Conservation (phyloP, 2,113 vertebrate species). For the Chelonoidis abingdonii region DNA sequence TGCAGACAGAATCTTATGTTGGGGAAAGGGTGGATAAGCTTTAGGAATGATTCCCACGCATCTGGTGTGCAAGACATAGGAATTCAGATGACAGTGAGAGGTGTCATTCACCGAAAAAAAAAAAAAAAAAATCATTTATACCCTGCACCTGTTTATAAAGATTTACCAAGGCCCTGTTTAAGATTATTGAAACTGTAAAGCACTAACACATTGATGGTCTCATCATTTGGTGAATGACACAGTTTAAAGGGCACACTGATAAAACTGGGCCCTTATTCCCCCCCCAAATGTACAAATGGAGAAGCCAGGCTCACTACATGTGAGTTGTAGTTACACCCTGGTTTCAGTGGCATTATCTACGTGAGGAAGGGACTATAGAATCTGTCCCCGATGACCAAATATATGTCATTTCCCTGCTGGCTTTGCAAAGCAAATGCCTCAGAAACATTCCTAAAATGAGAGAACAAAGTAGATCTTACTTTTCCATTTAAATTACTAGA, state of each 20-base stretch:
- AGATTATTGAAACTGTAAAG: background rate
- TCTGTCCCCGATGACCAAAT: background rate
- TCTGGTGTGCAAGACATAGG: background rate
- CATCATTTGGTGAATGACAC: background rate
- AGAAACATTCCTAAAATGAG: background rate
- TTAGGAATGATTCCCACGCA: background rate
- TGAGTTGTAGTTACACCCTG: background rate
- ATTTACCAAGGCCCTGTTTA: background rate
- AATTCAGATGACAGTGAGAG: background rate
- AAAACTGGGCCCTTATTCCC: background rate
- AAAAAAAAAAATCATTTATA: background rate
- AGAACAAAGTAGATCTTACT: background rate
- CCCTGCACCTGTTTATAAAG: background rate
- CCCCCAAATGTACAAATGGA: background rate
- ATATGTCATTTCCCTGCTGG: background rate
- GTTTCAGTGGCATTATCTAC: background rate
- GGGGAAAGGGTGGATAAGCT: background rate
- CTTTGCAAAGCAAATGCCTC: background rate
- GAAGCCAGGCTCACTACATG: background rate
- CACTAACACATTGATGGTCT: background rate
- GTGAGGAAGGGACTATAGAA: background rate
- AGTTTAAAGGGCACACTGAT: background rate
- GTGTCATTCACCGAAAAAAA: background rate
- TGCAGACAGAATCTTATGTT: no score
- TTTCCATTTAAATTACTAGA: slow-evolving; percentile 44